phyloP scores from a whole-genome alignment of 2,888 invertebrate genomes.

The Romanomermis culicivorax region DNA sequence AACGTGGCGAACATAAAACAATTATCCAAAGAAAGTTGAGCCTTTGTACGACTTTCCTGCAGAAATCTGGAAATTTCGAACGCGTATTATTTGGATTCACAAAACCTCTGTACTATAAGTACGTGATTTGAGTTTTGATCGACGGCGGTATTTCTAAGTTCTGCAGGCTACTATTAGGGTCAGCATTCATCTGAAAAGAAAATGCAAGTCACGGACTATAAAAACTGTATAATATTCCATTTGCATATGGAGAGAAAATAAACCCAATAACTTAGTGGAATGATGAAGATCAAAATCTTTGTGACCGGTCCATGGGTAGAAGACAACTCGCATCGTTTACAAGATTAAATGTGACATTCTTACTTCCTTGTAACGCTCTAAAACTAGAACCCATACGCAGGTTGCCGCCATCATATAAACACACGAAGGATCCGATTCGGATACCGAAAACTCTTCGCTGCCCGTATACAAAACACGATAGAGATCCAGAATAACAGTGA shows the following conservation, averaged over 20 bases:
- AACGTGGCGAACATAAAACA: slow-evolving; percentile 67
- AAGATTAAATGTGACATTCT: background rate
- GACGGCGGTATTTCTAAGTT: slow-evolving; percentile 44
- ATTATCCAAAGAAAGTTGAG: slow-evolving; percentile 38
- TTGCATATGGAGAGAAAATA: too few species aligned
- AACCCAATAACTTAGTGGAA: too few species aligned
- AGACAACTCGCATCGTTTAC: too few species aligned
- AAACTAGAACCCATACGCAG: slow-evolving; percentile 84
- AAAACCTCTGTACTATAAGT: too few species aligned
- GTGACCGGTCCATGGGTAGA: too few species aligned
- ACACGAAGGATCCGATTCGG: slow-evolving; percentile 53
- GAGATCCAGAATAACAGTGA: slow-evolving; percentile 64
- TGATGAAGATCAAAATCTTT: too few species aligned
- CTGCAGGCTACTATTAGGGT: slow-evolving; percentile 3
- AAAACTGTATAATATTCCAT: too few species aligned
- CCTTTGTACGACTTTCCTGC: slow-evolving; percentile 41
- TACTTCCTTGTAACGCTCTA: slow-evolving; percentile 26
- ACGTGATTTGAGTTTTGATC: slow-evolving; percentile 61
- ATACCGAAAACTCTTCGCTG: slow-evolving; percentile 67
- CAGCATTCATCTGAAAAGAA: background rate
- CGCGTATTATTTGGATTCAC: too few species aligned
- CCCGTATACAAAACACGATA: slow-evolving; percentile 81
- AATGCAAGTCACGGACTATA: too few species aligned
- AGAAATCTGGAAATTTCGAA: slow-evolving; percentile 55
- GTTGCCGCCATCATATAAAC: slow-evolving; percentile 68